These are phyloP conservation scores for Eupsilia transversa DNA, from an alignment of 2,888 invertebrate species.

Conservation along the genomic window DNA sequence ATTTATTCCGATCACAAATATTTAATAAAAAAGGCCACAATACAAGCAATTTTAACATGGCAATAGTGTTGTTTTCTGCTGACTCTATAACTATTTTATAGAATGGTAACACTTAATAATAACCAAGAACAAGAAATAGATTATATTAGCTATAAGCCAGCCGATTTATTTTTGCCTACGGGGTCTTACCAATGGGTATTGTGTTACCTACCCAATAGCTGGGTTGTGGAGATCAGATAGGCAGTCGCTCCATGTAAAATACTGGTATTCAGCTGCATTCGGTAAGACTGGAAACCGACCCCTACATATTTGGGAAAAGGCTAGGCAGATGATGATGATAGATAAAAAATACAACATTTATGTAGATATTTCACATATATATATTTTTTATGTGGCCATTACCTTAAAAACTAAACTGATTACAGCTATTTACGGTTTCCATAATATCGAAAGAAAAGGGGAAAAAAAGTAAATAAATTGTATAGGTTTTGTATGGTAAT, in stretches of 20 bases:
- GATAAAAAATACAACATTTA: not conserved
- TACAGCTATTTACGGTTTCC: not conserved
- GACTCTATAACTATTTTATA: not conserved
- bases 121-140: not conserved
- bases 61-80: slow-evolving; percentile 8
- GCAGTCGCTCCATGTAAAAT: too few species aligned
- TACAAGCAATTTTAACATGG: slow-evolving; percentile 32
- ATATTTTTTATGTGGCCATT: slow-evolving; percentile 11
- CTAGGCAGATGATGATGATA: too few species aligned
- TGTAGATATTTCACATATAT: not conserved
- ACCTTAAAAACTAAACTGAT: slow-evolving; percentile 3
- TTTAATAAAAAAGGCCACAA: slow-evolving; percentile 59
- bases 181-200: too few species aligned
- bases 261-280: too few species aligned
- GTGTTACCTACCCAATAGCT: too few species aligned
- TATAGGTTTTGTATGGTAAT: slow-evolving; percentile 3
- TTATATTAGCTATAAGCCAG: not conserved
- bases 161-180: not conserved
- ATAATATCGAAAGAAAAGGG: not conserved
- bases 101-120: slow-evolving; percentile 18
- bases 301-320: too few species aligned
- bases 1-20: slow-evolving; percentile 69
- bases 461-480: not conserved
- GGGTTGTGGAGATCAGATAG: too few species aligned
- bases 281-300: too few species aligned